phyloP scores from a whole-genome alignment of 1,140 invertebrate species.

The Battus philenor region DNA sequence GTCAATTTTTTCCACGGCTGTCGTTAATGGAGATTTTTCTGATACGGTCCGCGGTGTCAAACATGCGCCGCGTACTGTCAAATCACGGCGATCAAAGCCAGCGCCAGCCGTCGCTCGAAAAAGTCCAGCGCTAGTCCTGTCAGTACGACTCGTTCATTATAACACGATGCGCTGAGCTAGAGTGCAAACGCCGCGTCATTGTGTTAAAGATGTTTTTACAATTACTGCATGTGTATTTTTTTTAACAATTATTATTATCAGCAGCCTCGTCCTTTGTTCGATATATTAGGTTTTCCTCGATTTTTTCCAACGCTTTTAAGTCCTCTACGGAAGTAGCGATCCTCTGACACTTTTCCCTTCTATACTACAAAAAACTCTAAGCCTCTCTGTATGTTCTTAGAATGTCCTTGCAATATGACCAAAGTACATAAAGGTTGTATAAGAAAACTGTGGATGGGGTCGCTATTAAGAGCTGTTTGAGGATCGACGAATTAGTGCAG shows the following conservation, averaged over 20 bases:
- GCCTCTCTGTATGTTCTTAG: too few species aligned
- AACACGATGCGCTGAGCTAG: conserved; percentile 1
- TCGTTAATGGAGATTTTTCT: conserved; percentile 60
- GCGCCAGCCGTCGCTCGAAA: conserved; percentile 20
- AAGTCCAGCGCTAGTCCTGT: conserved; percentile 36
- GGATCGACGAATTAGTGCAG: too few species aligned
- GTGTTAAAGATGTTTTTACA: background rate
- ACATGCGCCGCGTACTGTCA: conserved; percentile 47
- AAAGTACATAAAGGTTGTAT: too few species aligned
- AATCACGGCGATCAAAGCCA: conserved; percentile 60
- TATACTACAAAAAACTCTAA: too few species aligned
- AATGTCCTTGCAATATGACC: too few species aligned
- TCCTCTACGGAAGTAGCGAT: too few species aligned
- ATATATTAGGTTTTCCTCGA: too few species aligned
- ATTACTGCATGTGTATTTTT: background rate
- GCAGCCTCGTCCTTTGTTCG: background rate
- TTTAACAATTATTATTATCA: too few species aligned
- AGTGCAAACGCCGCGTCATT: conserved; percentile 1
- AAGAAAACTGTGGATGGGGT: too few species aligned
- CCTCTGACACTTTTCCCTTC: too few species aligned
- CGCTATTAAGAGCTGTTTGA: too few species aligned
- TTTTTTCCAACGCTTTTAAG: too few species aligned
- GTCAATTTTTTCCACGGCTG: conserved; percentile 55
- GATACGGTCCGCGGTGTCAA: conserved; percentile 48
- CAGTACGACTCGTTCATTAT: conserved; percentile 36